These are phyloP conservation scores for Halcyon senegalensis DNA, from an alignment of 2,113 vertebrate genomes.

Conservation along the genomic window DNA sequence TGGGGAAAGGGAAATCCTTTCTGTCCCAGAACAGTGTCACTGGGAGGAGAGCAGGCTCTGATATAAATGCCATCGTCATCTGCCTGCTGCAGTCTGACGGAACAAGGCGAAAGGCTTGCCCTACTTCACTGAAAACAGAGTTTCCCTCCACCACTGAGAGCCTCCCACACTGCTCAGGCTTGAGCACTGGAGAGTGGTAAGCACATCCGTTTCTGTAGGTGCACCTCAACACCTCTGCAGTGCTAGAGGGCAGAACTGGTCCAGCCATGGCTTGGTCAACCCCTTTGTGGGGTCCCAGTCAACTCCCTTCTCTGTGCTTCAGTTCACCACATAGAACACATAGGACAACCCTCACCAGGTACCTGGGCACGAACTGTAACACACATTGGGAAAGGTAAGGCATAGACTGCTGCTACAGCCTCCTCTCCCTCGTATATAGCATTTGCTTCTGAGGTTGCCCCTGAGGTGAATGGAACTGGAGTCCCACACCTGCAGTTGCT, in stretches of 20 bases:
- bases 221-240: not conserved
- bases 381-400: not conserved
- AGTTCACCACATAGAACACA: fast-evolving
- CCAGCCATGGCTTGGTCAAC: not conserved
- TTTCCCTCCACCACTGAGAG: not conserved
- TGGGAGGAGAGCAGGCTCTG: not conserved
- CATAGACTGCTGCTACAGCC: not conserved
- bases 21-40: constrained; percentile 7
- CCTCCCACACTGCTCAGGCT: not conserved
- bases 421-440: not conserved
- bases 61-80: not conserved
- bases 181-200: not conserved
- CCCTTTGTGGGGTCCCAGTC: not conserved
- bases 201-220: not conserved
- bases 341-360: fast-evolving
- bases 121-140: constrained; percentile 27
- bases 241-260: not conserved
- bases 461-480: not conserved
- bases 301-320: not conserved
- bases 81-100: constrained; percentile 12
- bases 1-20: constrained; percentile 1
- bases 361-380: fast-evolving
- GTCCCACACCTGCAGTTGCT: not conserved
- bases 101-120: not conserved
- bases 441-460: not conserved